A percentile compares a stretch with the other conserved stretches of the same genome.
These are phyloP conservation scores for Cyanistes caeruleus DNA, from an alignment of 2,113 vertebrate genomes.

Conservation along the genomic window DNA sequence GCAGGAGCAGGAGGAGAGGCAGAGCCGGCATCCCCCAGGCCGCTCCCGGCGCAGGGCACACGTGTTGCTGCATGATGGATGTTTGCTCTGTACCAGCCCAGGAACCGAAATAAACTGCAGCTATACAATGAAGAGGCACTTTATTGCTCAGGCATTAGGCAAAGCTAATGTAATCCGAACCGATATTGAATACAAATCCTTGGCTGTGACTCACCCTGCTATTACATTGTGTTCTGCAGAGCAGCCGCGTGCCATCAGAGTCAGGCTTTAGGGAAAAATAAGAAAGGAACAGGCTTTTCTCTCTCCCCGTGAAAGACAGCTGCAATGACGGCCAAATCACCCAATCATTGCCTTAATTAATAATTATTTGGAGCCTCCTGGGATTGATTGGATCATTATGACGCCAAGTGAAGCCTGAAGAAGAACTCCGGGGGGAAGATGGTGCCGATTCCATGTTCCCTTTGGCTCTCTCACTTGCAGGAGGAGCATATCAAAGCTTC, in stretches of 20 bases:
- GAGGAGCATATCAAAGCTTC: not conserved
- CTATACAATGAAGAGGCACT: slow-evolving; percentile 63
- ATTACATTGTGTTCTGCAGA: not conserved
- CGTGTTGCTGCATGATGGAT: not conserved
- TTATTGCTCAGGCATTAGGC: slow-evolving; percentile 64
- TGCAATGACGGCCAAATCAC: slow-evolving; percentile 31
- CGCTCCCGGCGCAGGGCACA: not conserved
- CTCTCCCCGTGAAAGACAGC: slow-evolving; percentile 13
- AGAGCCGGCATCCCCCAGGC: not conserved
- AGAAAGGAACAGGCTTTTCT: not conserved
- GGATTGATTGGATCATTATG: slow-evolving; percentile 32
- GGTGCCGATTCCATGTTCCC: not conserved
- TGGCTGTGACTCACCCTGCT: slow-evolving; percentile 48
- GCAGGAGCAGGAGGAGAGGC: not conserved
- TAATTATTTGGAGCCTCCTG: slow-evolving; percentile 31
- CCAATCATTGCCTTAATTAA: slow-evolving; percentile 62
- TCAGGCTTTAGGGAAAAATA: not conserved
- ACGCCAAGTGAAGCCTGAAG: slow-evolving; percentile 34
- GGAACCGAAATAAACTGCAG: slow-evolving; percentile 55
- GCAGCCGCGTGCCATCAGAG: not conserved
- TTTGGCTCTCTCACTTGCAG: not conserved
- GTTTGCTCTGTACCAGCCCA: slow-evolving; percentile 7
- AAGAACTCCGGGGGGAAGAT: not conserved
- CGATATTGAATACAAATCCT: slow-evolving; percentile 59
- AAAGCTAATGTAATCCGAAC: slow-evolving; percentile 55